These are phyloP conservation scores for Bombus terrestris DNA, from an alignment of 1,140 invertebrate species.

Conservation along the genomic window DNA sequence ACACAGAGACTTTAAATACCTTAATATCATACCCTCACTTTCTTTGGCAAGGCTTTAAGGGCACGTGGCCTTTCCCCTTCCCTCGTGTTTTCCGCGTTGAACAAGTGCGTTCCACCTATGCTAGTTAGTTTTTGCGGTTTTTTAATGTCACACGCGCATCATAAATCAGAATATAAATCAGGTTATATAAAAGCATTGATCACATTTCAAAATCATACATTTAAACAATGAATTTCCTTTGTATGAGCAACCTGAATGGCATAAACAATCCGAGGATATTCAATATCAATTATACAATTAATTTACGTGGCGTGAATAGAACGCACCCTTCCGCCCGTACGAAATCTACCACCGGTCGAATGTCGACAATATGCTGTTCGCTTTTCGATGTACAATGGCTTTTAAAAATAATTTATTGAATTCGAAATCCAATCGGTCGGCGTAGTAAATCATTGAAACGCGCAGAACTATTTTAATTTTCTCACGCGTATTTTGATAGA, in stretches of 20 bases:
- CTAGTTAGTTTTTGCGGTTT: neutral
- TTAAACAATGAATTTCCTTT: conserved; percentile 66
- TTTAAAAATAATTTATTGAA: conserved; percentile 58
- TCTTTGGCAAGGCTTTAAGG: neutral
- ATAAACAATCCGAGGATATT: conserved; percentile 63
- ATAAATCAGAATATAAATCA: conserved; percentile 47
- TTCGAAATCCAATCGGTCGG: conserved; percentile 28
- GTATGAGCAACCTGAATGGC: conserved; percentile 51
- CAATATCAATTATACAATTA: conserved; percentile 71
- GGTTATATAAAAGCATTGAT: conserved; percentile 55
- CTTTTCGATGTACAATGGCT: conserved; percentile 41
- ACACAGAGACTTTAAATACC: neutral
- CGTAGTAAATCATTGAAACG: conserved; percentile 44
- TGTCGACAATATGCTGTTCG: conserved; percentile 63
- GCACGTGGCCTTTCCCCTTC: neutral
- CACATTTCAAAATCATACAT: conserved; percentile 49
- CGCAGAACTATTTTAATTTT: conserved; percentile 48
- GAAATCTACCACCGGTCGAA: conserved; percentile 44
- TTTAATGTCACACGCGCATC: neutral
- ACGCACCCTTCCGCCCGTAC: conserved; percentile 52
- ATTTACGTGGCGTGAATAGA: conserved; percentile 66
- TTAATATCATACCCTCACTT: neutral
- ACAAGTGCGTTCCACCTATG: neutral
- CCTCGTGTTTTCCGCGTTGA: neutral
- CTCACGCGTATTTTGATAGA: conserved; percentile 14